phyloP scores from a whole-genome alignment of 2,113 vertebrate genomes.

The Nesoenas mayeri region DNA sequence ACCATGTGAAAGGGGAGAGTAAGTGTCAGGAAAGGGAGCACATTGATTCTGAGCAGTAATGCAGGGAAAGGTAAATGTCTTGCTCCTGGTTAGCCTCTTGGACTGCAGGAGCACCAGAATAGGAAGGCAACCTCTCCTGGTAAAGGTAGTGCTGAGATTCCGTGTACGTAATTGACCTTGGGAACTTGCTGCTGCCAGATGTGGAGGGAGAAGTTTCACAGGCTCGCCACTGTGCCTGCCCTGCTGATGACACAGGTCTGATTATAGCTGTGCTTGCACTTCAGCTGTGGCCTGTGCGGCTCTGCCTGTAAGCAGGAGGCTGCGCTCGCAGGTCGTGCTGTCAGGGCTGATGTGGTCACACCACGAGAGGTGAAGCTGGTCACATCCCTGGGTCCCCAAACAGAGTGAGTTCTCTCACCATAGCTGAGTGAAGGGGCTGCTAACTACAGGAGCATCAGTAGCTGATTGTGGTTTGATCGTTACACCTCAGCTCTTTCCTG shows the following conservation, averaged over 20 bases:
- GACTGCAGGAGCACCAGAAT: background rate
- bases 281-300: rapidly evolving
- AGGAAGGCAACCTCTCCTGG: background rate
- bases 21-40: background rate
- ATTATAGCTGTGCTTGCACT: background rate
- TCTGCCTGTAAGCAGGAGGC: background rate
- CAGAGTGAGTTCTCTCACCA: background rate
- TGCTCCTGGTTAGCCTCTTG: background rate
- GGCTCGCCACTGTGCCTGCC: background rate
- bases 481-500: background rate
- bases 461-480: background rate
- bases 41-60: background rate
- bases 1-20: background rate
- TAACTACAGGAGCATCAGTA: rapidly evolving
- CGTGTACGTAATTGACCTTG: background rate
- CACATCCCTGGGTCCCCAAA: rapidly evolving
- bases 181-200: background rate
- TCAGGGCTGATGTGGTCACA: rapidly evolving
- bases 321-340: rapidly evolving
- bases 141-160: background rate
- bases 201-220: background rate
- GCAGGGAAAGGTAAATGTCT: background rate
- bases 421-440: background rate
- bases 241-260: background rate
- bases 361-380: rapidly evolving